Conservation (phyloP, 2,113 vertebrate species). For the Burhinus oedicnemus region DNA sequence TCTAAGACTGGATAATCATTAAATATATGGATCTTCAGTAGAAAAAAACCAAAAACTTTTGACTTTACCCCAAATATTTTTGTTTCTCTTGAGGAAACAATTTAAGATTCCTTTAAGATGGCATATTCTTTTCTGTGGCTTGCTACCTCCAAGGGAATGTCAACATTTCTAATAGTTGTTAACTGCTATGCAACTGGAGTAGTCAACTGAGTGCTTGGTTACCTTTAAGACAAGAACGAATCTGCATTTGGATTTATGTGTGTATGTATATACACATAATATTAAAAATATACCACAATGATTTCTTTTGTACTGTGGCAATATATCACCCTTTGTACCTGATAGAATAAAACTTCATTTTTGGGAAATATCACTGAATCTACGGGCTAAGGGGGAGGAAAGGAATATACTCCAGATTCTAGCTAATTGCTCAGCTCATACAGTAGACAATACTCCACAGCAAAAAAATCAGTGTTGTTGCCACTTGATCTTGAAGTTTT, state of each 20-base stretch:
- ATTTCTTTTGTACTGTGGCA: background rate
- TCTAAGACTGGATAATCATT: background rate
- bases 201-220: background rate
- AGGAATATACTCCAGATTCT: accelerated
- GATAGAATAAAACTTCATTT: background rate
- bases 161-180: background rate
- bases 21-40: background rate
- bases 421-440: background rate
- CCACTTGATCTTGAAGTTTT: background rate
- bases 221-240: background rate
- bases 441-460: too few species aligned
- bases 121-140: background rate
- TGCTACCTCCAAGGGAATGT: background rate
- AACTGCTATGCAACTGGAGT: background rate
- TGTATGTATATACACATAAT: background rate
- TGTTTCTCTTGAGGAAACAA: background rate
- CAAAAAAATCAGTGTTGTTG: background rate
- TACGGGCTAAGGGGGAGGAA: background rate
- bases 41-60: background rate
- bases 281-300: background rate
- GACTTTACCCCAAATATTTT: background rate
- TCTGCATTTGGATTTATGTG: background rate
- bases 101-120: background rate
- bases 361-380: background rate
- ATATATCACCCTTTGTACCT: background rate